Evolutionary conservation across 1,140 invertebrate genomes (phyloP), one percentile per base, ranked within the genome.

Genomic region (Zaprionus davidi): DNA sequence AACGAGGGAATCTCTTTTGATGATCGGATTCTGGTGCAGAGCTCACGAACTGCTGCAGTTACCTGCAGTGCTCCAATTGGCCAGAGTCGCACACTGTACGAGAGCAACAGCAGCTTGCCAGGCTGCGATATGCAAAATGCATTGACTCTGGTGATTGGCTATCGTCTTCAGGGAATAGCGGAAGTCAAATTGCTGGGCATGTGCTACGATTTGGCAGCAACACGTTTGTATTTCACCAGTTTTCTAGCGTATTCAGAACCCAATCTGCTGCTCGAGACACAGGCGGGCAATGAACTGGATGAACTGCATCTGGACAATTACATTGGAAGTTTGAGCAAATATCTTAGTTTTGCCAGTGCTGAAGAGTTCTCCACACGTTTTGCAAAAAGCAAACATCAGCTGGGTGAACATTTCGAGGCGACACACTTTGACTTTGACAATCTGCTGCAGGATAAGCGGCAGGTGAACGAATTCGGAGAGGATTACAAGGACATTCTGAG

Each of bases 141-240:
- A 1, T 71, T 60, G 60, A 71, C 59, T 1, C 36, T 76, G 60
- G 24, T 71, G 17, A 12, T 76, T 3, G 73, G 73, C 20, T 60
- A 76, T 5, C 46, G 24, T 12, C 24, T 76, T 2, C 44, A 12
- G 12, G 22, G 36, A 1, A 22, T 65, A 13, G 34, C 28, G 11
- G 73, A 76, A 5, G 46, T 71, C 0, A 76, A 76, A 13, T 24
- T 53, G 3, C 20, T 76, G 13, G 73, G 55, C 26, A 41, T 76
- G 26, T 76, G 73, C 20, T 76, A 59, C 4, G 73, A 76, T 36
- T 13, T 76, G 36, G 11, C 34, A 15, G 20, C 60, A 26, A 26
- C 34, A 2, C 68, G 56, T 4, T 11, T 71, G 28, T 44, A 12
- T 4, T 76, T 76, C 22, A 44, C 65, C 24, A 76, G 69, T 26